A percentile compares a stretch with the other conserved stretches of the same genome.
Conservation (phyloP, 1,140 invertebrate genomes). For the Drosophila albomicans region DNA sequence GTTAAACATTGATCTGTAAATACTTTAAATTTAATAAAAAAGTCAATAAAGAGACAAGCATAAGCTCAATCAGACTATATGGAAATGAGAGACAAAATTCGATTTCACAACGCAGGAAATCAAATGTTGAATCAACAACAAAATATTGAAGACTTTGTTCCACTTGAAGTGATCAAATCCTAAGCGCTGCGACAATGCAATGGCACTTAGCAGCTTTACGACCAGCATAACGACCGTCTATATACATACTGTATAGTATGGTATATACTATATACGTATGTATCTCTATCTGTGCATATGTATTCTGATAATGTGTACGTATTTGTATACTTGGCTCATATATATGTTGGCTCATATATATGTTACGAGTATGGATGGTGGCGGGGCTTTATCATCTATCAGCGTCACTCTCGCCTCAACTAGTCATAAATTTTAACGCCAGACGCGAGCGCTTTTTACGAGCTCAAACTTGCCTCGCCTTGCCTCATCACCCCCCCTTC, state of each 20-base stretch:
- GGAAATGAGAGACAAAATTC: not conserved
- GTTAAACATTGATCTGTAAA: too few relatives aligned
- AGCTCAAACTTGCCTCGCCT: slow-evolving; percentile 21
- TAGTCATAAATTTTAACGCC: slow-evolving; percentile 55
- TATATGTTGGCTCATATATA: not conserved
- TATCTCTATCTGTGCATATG: not conserved
- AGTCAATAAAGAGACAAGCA: too few relatives aligned
- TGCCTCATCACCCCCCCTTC: not conserved
- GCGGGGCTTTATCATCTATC: slow-evolving; percentile 47
- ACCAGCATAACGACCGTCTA: slow-evolving; percentile 22
- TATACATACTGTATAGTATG: not conserved
- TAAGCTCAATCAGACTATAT: not conserved
- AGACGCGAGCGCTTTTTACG: slow-evolving; percentile 52
- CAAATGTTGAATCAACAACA: not conserved
- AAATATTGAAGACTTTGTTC: slow-evolving; percentile 6
- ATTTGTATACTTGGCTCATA: not conserved
- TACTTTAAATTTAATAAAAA: too few relatives aligned
- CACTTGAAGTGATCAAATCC: slow-evolving; percentile 9
- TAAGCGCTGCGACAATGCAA: slow-evolving; percentile 18
- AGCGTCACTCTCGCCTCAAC: slow-evolving; percentile 48
- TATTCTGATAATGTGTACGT: not conserved
- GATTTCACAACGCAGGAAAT: slow-evolving; percentile 6
- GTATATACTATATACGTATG: not conserved
- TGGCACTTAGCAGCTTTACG: slow-evolving; percentile 35
- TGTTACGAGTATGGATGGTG: not conserved